A percentile compares a stretch with the other conserved stretches of the same genome.
phyloP scores from a whole-genome alignment of 2,888 invertebrate species.

The Gonocerus acuteangulatus region DNA sequence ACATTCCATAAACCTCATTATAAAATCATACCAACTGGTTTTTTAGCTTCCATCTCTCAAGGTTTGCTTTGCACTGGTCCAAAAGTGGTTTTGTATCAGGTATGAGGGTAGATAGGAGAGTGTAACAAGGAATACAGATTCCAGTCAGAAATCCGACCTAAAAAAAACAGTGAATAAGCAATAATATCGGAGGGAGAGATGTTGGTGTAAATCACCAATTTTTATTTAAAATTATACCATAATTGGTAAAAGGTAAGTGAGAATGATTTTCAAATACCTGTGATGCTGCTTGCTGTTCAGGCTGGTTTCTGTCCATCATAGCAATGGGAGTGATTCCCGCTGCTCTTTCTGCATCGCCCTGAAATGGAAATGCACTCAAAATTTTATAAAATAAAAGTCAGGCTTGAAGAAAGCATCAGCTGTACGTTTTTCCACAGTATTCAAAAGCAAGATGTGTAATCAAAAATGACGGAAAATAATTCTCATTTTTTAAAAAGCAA shows the following conservation, averaged over 20 bases:
- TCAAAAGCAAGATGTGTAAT: no score
- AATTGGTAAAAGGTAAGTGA: no score
- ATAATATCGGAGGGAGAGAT: neutral
- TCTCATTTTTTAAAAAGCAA: no score
- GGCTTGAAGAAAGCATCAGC: neutral
- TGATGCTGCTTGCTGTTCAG: constrained; percentile 64
- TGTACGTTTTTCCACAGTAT: no score
- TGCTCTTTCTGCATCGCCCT: constrained; percentile 60
- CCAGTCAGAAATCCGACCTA: constrained; percentile 72
- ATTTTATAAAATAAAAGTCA: constrained; percentile 39
- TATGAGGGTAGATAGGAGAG: constrained; percentile 56
- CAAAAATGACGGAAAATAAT: no score
- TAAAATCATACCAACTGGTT: constrained; percentile 22
- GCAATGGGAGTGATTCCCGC: constrained; percentile 64
- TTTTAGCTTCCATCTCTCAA: constrained; percentile 50
- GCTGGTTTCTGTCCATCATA: constrained; percentile 71
- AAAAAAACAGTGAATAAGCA: neutral
- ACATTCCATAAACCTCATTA: no score
- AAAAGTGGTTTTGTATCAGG: constrained; percentile 64
- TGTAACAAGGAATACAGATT: constrained; percentile 76
- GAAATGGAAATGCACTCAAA: no score
- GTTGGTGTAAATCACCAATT: neutral
- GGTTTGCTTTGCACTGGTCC: constrained; percentile 57
- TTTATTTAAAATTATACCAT: neutral
- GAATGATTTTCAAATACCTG: no score